These are phyloP conservation scores for Diprion similis DNA, from an alignment of 1,140 invertebrate genomes.

Conservation along the genomic window DNA sequence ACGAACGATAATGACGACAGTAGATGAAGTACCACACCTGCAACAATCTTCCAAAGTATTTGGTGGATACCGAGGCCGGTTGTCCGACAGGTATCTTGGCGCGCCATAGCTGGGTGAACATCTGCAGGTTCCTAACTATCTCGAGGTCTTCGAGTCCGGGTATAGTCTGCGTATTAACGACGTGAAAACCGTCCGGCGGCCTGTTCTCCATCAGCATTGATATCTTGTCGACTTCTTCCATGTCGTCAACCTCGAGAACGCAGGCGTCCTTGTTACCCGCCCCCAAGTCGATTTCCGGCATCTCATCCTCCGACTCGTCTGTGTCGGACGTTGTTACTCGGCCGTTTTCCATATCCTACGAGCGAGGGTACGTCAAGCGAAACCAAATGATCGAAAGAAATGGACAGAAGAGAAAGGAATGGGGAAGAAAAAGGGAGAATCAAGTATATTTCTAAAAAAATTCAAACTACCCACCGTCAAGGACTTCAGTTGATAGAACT, in stretches of 20 bases:
- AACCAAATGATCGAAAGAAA: constrained; percentile 17
- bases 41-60: constrained; percentile 72
- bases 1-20: constrained; percentile 14
- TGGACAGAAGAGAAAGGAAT: constrained; percentile 12
- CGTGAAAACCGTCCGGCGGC: constrained; percentile 80
- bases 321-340: constrained; percentile 63
- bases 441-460: constrained; percentile 15
- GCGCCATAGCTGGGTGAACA: constrained; percentile 87
- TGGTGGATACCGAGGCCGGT: constrained; percentile 57
- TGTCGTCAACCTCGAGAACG: constrained; percentile 86
- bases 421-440: constrained; percentile 1
- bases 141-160: constrained; percentile 76
- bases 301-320: constrained; percentile 77
- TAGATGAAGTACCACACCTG: constrained; percentile 57
- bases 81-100: constrained; percentile 70
- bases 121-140: constrained; percentile 79
- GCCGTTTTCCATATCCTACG: constrained; percentile 56
- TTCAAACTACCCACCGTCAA: constrained; percentile 40
- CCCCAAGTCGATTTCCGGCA: constrained; percentile 77
- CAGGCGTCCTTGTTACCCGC: constrained; percentile 84
- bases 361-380: constrained; percentile 18
- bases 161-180: constrained; percentile 84
- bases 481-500: constrained; percentile 71
- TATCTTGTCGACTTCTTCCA: constrained; percentile 84
- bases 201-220: constrained; percentile 78